phyloP scores from a whole-genome alignment of 37 sponge, comb jelly and placozoan genomes.

The Cliona cf. orientalis region DNA sequence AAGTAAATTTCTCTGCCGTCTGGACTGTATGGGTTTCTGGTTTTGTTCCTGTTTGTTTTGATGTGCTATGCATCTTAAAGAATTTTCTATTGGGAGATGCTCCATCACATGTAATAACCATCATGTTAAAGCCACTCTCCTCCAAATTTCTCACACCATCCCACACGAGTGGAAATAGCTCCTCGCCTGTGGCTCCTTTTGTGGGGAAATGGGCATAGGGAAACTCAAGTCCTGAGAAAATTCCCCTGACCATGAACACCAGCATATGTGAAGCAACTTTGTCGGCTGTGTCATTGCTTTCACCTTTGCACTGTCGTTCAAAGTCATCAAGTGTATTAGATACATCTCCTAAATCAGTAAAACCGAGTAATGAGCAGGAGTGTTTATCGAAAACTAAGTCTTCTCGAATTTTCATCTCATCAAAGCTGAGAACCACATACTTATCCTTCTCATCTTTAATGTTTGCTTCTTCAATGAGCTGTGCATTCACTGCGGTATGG shows the following conservation, averaged over 20 bases:
- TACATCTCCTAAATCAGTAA: slow-evolving; percentile 34
- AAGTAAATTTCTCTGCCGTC: slow-evolving; percentile 16
- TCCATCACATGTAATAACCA: slow-evolving; percentile 39
- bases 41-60: slow-evolving; percentile 11
- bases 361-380: slow-evolving; percentile 21
- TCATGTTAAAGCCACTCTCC: slow-evolving; percentile 36
- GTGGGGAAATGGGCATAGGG: slow-evolving; percentile 50
- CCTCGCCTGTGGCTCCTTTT: slow-evolving; percentile 9
- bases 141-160: slow-evolving; percentile 26
- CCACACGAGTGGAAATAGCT: slow-evolving; percentile 48
- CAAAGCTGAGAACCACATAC: slow-evolving; percentile 1
- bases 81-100: slow-evolving; percentile 45
- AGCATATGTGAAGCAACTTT: slow-evolving; percentile 18
- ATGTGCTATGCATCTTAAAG: slow-evolving; percentile 5
- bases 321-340: slow-evolving; percentile 21
- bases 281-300: neutral
- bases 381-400: slow-evolving; percentile 36
- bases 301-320: slow-evolving; percentile 1
- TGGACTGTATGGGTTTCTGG: slow-evolving; percentile 14
- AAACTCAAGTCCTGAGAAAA: slow-evolving; percentile 27
- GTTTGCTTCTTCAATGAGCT: slow-evolving; percentile 3
- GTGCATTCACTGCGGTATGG: neutral
- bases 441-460: neutral
- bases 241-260: slow-evolving; percentile 33
- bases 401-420: slow-evolving; percentile 38